phyloP scores from a whole-genome alignment of 2,888 invertebrate genomes.

The Cosmorhoe ocellata region DNA sequence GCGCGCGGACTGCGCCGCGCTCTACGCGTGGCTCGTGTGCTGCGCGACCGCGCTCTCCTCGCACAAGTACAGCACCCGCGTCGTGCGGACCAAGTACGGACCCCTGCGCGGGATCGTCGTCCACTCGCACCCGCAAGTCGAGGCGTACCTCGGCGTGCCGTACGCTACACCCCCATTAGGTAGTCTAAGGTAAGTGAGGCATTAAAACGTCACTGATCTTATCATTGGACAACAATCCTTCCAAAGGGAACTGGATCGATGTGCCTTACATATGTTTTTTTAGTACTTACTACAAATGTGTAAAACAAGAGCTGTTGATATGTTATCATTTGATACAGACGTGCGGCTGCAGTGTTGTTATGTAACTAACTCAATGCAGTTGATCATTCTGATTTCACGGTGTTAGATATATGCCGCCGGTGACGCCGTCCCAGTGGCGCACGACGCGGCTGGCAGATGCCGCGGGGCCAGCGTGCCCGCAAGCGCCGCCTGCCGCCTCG shows the following conservation, averaged over 20 bases:
- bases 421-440: constrained; percentile 94
- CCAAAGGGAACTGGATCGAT: too few species aligned
- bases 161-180: constrained; percentile 96
- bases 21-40: constrained; percentile 81
- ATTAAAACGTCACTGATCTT: too few species aligned
- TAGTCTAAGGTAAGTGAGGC: constrained; percentile 86
- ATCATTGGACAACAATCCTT: too few species aligned
- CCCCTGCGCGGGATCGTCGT: constrained; percentile 92
- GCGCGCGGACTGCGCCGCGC: constrained; percentile 79
- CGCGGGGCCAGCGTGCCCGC: constrained; percentile 94
- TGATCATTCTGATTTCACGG: neutral
- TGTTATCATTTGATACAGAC: too few species aligned
- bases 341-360: too few species aligned
- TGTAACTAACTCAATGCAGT: too few species aligned
- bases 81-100: constrained; percentile 95
- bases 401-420: constrained; percentile 94
- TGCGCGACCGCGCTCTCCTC: constrained; percentile 81
- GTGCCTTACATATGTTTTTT: too few species aligned
- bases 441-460: constrained; percentile 90
- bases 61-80: constrained; percentile 91
- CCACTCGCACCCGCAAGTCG: constrained; percentile 91
- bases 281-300: too few species aligned
- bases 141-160: constrained; percentile 96
- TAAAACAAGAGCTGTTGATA: too few species aligned
- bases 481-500: constrained; percentile 82